Evolutionary conservation across 2,797 vertebrate species (phyloP).

Genomic region (Eulemur mongoz): DNA sequence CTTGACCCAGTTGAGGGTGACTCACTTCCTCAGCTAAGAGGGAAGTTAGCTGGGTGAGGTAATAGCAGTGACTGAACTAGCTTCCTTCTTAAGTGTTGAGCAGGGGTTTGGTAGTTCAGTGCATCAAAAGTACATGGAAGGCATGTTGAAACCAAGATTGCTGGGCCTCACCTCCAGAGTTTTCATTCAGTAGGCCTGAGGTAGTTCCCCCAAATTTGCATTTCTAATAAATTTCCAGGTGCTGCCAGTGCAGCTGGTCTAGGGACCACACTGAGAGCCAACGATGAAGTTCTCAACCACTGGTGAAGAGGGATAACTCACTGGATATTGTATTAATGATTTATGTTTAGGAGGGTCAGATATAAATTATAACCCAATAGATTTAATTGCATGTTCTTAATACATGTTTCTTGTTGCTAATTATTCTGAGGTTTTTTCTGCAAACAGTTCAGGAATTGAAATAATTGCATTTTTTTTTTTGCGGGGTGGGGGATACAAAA

Average conservation of each 20-base stretch:
- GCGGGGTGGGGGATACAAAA: not conserved
- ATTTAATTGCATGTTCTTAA: constrained; percentile 79
- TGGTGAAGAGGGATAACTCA: constrained; percentile 62
- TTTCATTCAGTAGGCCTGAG: not conserved
- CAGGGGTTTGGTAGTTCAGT: not conserved
- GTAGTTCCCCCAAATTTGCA: not conserved
- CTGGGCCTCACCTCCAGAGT: not conserved
- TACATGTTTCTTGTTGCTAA: constrained; percentile 70
- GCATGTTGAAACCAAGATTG: not conserved
- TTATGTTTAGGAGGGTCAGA: constrained; percentile 73
- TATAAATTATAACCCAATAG: constrained; percentile 78
- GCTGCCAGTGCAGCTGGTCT: not conserved
- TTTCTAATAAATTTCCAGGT: not conserved
- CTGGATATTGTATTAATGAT: constrained; percentile 76
- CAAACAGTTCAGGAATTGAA: constrained; percentile 65
- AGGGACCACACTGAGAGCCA: not conserved
- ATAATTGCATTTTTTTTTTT: constrained; percentile 30
- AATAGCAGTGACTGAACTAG: not conserved
- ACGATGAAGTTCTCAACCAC: constrained; percentile 17
- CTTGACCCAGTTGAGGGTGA: not conserved
- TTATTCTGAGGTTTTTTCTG: constrained; percentile 63
- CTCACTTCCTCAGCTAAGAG: not conserved
- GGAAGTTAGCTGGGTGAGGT: not conserved
- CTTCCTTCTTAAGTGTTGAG: not conserved
- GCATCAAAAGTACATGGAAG: not conserved